Base-by-base conservation (phyloP, 2,797 vertebrate genomes). In the Spatula clypeata region DNA sequence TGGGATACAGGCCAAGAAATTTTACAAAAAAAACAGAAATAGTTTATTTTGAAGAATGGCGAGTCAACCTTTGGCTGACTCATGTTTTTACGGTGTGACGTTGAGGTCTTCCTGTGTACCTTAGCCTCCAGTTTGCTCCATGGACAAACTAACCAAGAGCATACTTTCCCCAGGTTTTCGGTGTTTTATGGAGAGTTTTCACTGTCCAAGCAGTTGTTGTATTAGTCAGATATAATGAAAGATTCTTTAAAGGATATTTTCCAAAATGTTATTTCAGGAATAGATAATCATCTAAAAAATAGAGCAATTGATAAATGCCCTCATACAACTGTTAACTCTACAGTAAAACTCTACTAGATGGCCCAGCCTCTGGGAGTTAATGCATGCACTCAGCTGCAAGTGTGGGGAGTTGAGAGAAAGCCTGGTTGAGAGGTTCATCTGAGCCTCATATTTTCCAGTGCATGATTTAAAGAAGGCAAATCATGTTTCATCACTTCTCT, bases 11-110 rank as follows among this genome's bases (percentile, higher is more conserved):
- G 51, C 53, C 47, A n/a, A 91, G 61, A 88, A 75, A 60, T 84
- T 83, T 77, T 38, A 44, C 19, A 6, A 73, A 74, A 74, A 77
- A 77, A 51, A 6, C 70, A 38, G 34, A 87, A 82, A 29, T 69
- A 36, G 14, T 71, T 85, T 85, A 15, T 38, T 88, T 91, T 34
- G 45, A 38, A 71, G 94, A 79, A 31, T 29, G n/a, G 47, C 32
- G 32, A 34, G 7, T 18, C 40, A 91, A 73, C 34, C 85, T 90
- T 40, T 86, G 67, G 23, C 32, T 70, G 72, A 29, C 7, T 24
- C 61, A 61, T 42, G 36, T 21, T 65, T 70, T 74, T 73, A 23
- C 51, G 42, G 5, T 47, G 1, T 77, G 54, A 53, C 47, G 9
- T 45, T 40, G 61, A 60, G 44, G 10, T 67, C 32, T 58, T 87